Evolutionary conservation across 2,797 vertebrate genomes (phyloP), one percentile per base, ranked within the genome.

Genomic region (Esox lucius): DNA sequence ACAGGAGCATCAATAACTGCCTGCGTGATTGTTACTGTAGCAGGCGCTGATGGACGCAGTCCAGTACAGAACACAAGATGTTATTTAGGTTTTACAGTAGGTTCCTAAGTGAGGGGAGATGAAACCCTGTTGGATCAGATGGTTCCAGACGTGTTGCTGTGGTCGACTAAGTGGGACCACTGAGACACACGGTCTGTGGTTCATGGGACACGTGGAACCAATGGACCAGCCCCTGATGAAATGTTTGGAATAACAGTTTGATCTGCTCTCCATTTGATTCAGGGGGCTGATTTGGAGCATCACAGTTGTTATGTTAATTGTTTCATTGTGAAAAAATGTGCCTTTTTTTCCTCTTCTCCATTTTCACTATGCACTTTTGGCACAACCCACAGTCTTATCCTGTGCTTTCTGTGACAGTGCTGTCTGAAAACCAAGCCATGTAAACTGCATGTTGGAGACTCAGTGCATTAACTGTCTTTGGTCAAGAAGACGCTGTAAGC

Each of bases 81-180:
- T 22, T n/a, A 7, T n/a, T 90, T 92, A 90, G 87, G 90, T 91
- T 88, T 89, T 93, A 93, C 91, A 94, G 93, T 85, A 46, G 48
- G 91, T 92, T 95, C 94, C 94, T 94, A 95, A 94, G 93, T 94
- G 81, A 76, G 85, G 91, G 64, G 91, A 90, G 91, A 92, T 93
- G 92, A 94, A 93, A 88, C 91, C 91, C 89, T 89, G 91, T 87
- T 88, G 51, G 53, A 80, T 95, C 94, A 95, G 93, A 94, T 94
- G 94, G 93, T 93, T 92, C 92, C 93, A 88, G 87, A 94, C 90
- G 87, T 88, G 85, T 80, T 85, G 82, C 72, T 85, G 83, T 73
- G 26, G 89, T 84, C 80, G 88, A 92, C 86, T 83, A 66, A 78
- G 84, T 80, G 78, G 83, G 71, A 56, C 80, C 76, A 71, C 22